Conservation (phyloP, 2,888 invertebrate species). For the Ceraclea dissimilis region DNA sequence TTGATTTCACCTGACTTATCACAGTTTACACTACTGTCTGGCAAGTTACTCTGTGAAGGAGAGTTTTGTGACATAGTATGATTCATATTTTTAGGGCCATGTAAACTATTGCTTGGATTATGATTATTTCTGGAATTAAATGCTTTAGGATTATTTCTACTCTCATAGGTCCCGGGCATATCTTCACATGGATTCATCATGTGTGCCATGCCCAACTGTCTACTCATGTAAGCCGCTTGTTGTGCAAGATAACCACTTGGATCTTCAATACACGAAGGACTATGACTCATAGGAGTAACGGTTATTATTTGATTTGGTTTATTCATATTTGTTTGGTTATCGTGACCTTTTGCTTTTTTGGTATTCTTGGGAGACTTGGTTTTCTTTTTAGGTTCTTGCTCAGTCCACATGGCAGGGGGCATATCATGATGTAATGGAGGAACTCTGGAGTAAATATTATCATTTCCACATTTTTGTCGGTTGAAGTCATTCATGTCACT, state of each 20-base stretch:
- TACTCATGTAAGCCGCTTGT: slow-evolving; percentile 77
- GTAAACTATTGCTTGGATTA: slow-evolving; percentile 28
- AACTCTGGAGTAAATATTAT: slow-evolving; percentile 58
- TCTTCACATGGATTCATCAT: slow-evolving; percentile 11
- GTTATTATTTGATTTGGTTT: slow-evolving; percentile 19
- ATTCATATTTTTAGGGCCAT: slow-evolving; percentile 15
- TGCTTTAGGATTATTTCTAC: neutral
- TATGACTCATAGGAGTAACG: slow-evolving; percentile 35
- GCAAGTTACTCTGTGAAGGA: slow-evolving; percentile 41
- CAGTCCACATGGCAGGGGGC: slow-evolving; percentile 47
- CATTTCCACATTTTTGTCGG: slow-evolving; percentile 30
- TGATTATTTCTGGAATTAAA: slow-evolving; percentile 26
- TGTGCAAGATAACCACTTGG: slow-evolving; percentile 86
- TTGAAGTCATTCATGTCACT: neutral
- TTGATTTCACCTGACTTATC: slow-evolving; percentile 34
- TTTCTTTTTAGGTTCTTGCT: slow-evolving; percentile 53
- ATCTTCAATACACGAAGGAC: slow-evolving; percentile 85
- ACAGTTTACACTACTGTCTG: slow-evolving; percentile 43
- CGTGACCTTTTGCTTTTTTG: slow-evolving; percentile 38
- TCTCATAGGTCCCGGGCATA: slow-evolving; percentile 11
- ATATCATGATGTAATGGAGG: slow-evolving; percentile 65
- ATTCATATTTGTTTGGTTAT: slow-evolving; percentile 31
- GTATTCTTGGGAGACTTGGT: slow-evolving; percentile 41
- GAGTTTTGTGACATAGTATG: slow-evolving; percentile 30
- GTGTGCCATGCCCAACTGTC: slow-evolving; percentile 45